phyloP scores from a whole-genome alignment of 2,888 invertebrate genomes.

The Steinernema carpocapsae region DNA sequence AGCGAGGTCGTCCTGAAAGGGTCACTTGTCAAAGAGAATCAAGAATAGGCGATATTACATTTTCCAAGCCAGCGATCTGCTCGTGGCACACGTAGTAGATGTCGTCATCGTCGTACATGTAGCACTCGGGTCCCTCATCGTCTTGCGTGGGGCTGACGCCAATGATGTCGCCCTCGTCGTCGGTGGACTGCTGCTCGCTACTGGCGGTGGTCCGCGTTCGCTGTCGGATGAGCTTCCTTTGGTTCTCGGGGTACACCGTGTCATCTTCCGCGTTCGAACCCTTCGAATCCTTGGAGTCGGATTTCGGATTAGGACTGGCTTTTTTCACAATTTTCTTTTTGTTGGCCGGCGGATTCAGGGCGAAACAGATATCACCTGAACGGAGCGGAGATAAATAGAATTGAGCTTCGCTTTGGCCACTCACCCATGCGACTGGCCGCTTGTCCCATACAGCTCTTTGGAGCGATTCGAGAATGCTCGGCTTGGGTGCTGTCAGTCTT shows the following conservation, averaged over 20 bases:
- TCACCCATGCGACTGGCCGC: background rate
- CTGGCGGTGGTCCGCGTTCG: background rate
- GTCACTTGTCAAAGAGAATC: too few species aligned
- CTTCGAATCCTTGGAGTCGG: background rate
- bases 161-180: too few species aligned
- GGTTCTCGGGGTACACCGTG: constrained; percentile 7
- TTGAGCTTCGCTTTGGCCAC: background rate
- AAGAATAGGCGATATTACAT: background rate
- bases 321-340: background rate
- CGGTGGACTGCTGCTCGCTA: constrained; percentile 9
- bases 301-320: background rate
- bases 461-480: background rate
- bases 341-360: background rate
- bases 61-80: constrained; percentile 24
- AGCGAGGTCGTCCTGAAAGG: constrained; percentile 17
- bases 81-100: constrained; percentile 31
- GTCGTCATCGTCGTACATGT: constrained; percentile 25
- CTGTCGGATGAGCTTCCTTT: background rate
- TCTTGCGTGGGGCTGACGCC: constrained; percentile 12
- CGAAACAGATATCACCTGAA: constrained; percentile 4
- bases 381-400: background rate
- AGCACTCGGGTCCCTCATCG: constrained; percentile 24
- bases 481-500: background rate
- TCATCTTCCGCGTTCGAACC: background rate
- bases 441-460: background rate